phyloP scores from a whole-genome alignment of 92 coral and sea anemone genomes.

The Actinernus sp. region DNA sequence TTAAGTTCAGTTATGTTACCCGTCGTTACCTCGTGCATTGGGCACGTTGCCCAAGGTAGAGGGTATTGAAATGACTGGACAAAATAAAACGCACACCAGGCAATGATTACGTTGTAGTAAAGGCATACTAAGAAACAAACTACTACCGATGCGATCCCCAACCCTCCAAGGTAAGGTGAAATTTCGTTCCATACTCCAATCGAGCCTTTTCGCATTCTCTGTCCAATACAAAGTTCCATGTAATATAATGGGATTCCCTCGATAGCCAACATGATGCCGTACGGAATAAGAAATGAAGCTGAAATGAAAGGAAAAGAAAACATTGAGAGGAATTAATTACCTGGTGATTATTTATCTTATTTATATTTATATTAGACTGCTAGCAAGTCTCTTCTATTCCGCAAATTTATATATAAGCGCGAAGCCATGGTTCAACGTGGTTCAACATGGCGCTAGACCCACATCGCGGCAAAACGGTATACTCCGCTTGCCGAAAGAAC shows the following conservation, averaged over 20 bases:
- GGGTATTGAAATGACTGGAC: slow-evolving; percentile 94
- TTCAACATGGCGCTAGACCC: no score
- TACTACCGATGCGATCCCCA: slow-evolving; percentile 92
- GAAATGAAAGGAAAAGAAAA: no score
- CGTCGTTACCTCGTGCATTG: slow-evolving; percentile 56
- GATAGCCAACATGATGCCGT: slow-evolving; percentile 95
- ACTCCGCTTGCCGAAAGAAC: no score
- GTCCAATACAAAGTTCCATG: slow-evolving; percentile 99
- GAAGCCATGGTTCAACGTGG: no score
- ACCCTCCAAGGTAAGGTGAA: slow-evolving; percentile 96
- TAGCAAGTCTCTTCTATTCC: no score
- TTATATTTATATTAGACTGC: no score
- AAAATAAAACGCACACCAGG: slow-evolving; percentile 97
- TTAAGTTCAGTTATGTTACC: slow-evolving; percentile 69
- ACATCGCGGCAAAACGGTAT: no score
- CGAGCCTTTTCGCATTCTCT: slow-evolving; percentile 98
- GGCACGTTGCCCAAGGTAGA: slow-evolving; percentile 95
- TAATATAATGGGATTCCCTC: slow-evolving; percentile 98
- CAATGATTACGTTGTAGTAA: slow-evolving; percentile 94
- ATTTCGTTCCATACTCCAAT: slow-evolving; percentile 99
- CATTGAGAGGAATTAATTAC: no score
- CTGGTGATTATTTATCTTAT: no score
- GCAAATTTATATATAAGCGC: no score
- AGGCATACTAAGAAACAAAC: slow-evolving; percentile 95
- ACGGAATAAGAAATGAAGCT: slow-evolving; percentile 98